Evolutionary conservation across 2,797 vertebrate genomes (phyloP), one percentile per base, ranked within the genome.

Genomic region (Scomberomorus guttatus): DNA sequence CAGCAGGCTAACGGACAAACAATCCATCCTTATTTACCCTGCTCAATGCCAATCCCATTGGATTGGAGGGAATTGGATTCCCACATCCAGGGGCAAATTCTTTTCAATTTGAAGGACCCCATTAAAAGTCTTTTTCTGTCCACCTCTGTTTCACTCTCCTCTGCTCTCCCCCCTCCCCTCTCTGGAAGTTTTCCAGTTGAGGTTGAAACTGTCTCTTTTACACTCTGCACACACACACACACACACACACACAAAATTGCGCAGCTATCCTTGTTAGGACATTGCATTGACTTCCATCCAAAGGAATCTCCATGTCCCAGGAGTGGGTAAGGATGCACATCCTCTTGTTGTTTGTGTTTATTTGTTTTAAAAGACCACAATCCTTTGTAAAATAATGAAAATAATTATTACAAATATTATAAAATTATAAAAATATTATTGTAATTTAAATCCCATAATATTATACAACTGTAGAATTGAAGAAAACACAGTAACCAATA

Each of bases 11-110:
- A 94, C 86, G 74, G 92, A 88, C 93, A 95, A 91, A 94, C 93
- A 94, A 94, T 94, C 92, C 91, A 94, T 94, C 91, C 92, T 94
- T 93, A 93, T 95, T 94, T 94, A 93, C 90, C 81, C 90, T 86
- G 88, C 87, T 93, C 87, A 94, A 93, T 92, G 93, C 90, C 91
- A 93, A 89, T 92, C 92, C 69, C 64, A 65, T 79, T 83, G 86
- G 90, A 92, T 90, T 88, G 87, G 85, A 89, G 70, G 79, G 87
- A 90, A 95, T 94, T 94, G 92, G 92, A 93, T 93, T 93, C 92
- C 89, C 79, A 88, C 90, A 91, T 93, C 92, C 89, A 90, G 82
- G 84, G 90, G 89, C 58, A 58, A 93, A 87, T 90, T 90, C 83
- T 91, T 92, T 93, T 90, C 90, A 92, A 87, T 93, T 90, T 93